Evolutionary conservation across 2,888 invertebrate species (phyloP).

Genomic region (Imbricaverruca yamaguchii): DNA sequence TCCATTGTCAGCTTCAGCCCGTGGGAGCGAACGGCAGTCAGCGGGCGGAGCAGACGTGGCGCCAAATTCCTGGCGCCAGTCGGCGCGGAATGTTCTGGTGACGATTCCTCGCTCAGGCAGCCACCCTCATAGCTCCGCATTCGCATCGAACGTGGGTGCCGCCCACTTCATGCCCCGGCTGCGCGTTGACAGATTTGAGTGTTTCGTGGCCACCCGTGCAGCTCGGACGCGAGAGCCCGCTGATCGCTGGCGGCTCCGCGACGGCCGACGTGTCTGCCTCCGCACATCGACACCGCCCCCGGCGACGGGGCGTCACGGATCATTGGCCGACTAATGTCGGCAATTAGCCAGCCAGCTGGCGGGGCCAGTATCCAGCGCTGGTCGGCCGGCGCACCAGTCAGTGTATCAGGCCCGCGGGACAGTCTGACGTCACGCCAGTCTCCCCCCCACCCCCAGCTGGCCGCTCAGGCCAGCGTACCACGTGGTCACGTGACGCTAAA

Average conservation of each 20-base stretch:
- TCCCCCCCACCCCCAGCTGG: not conserved
- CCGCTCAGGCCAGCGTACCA: not conserved
- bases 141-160: too few relatives aligned
- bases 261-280: not conserved
- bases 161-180: too few relatives aligned
- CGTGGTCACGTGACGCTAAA: too few relatives aligned
- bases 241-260: not conserved
- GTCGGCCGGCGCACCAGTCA: not conserved
- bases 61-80: too few relatives aligned
- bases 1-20: too few relatives aligned
- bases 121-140: too few relatives aligned
- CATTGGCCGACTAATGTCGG: not conserved
- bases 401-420: not conserved
- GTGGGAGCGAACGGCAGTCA: too few relatives aligned
- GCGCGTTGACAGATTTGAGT: too few relatives aligned
- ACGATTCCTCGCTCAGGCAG: too few relatives aligned
- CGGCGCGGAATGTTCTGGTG: too few relatives aligned
- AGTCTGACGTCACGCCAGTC: not conserved
- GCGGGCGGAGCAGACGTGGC: too few relatives aligned
- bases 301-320: not conserved
- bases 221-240: not conserved
- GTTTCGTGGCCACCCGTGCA: not conserved
- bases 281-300: not conserved
- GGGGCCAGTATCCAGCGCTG: not conserved
- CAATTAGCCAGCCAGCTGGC: constrained; percentile 14